phyloP scores from a whole-genome alignment of 2,888 invertebrate species.

The Neoaliturus tenellus region DNA sequence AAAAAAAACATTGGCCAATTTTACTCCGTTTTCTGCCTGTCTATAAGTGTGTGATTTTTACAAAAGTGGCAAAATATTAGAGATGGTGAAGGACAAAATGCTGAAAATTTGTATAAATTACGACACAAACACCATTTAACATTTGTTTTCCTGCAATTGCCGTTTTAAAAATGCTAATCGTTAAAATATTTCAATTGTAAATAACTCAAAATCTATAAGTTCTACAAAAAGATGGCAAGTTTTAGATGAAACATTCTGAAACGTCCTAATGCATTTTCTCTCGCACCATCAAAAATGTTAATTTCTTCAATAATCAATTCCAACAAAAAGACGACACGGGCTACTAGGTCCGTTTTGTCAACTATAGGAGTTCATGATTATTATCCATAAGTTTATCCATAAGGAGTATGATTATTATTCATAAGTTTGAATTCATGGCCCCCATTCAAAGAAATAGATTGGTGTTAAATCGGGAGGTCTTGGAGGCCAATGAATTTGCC shows the following conservation, averaged over 20 bases:
- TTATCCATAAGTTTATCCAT: too few relatives aligned
- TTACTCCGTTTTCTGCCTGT: not conserved
- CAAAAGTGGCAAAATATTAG: too few relatives aligned
- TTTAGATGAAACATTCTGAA: not conserved
- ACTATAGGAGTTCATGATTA: not conserved
- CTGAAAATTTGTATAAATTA: not conserved
- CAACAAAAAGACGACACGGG: not conserved
- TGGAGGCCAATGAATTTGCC: slow-evolving; percentile 36
- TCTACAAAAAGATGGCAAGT: not conserved
- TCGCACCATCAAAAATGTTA: not conserved
- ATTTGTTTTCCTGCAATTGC: too few relatives aligned
- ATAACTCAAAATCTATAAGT: not conserved
- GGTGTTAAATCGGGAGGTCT: slow-evolving; percentile 42
- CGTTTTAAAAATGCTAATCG: too few relatives aligned
- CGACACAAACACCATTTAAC: too few relatives aligned
- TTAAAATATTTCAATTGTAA: too few relatives aligned
- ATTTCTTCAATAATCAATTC: not conserved
- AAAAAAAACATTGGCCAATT: too few relatives aligned
- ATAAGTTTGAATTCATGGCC: slow-evolving; percentile 15
- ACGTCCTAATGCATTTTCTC: not conserved
- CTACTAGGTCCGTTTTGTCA: not conserved
- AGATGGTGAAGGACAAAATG: too few relatives aligned
- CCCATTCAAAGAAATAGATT: slow-evolving; percentile 28
- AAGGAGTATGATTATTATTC: too few relatives aligned
- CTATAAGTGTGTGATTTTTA: not conserved